Conservation (phyloP, 2,113 vertebrate species). For the Mionectes macconnelli region DNA sequence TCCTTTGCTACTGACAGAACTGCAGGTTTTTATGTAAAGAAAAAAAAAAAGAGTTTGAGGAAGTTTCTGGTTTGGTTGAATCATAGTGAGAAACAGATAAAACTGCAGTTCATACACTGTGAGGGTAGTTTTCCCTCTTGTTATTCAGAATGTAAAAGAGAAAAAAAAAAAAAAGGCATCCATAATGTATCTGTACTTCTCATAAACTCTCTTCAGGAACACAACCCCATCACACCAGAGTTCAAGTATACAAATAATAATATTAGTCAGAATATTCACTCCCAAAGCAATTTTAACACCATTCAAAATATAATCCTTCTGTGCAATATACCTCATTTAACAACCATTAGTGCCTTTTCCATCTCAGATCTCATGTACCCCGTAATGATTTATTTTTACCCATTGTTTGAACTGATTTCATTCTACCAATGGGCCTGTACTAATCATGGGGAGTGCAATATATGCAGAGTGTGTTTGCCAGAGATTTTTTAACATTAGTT, state of each 20-base stretch:
- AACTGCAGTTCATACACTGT: background rate
- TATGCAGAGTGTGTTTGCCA: background rate
- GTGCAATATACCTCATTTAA: conserved; percentile 70
- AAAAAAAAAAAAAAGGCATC: background rate
- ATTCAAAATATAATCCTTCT: conserved; percentile 66
- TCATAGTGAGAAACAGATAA: background rate
- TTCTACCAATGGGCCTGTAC: conserved; percentile 15
- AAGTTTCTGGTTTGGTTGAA: background rate
- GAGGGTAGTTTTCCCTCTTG: background rate
- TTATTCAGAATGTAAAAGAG: background rate
- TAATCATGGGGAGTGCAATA: conserved; percentile 17
- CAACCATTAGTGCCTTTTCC: conserved; percentile 64
- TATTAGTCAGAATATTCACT: conserved; percentile 50
- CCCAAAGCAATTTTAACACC: conserved; percentile 62
- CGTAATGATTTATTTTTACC: conserved; percentile 70
- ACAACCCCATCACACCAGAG: conserved; percentile 8
- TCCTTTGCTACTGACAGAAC: background rate
- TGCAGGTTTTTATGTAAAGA: background rate
- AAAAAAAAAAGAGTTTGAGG: background rate
- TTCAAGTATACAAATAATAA: conserved; percentile 50
- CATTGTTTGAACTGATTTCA: conserved; percentile 57
- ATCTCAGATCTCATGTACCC: conserved; percentile 51
- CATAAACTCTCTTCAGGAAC: conserved; percentile 42
- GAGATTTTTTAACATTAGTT: background rate
- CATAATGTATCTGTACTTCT: conserved; percentile 15